phyloP scores from a whole-genome alignment of 2,797 vertebrate genomes.

The Sebastes matsubarae region DNA sequence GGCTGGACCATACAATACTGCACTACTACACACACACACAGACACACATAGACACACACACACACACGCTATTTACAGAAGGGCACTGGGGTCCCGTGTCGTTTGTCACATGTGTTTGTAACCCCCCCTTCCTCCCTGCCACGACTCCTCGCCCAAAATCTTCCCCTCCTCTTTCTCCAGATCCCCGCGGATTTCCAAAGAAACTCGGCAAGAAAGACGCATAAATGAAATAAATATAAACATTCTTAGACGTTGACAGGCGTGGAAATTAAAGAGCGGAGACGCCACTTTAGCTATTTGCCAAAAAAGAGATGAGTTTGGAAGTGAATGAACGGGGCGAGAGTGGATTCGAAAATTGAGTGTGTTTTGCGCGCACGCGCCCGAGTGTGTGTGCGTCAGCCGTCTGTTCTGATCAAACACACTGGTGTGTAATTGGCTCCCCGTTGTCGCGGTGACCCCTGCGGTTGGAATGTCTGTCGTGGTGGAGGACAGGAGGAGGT shows the following conservation, averaged over 20 bases:
- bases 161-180: slow-evolving; percentile 18
- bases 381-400: slow-evolving; percentile 33
- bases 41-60: slow-evolving; percentile 20
- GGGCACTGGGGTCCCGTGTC: slow-evolving; percentile 54
- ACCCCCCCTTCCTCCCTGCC: not conserved
- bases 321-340: slow-evolving; percentile 49
- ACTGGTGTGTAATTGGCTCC: slow-evolving; percentile 83
- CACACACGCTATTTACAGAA: slow-evolving; percentile 59
- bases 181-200: slow-evolving; percentile 67
- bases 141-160: slow-evolving; percentile 33
- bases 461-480: slow-evolving; percentile 76
- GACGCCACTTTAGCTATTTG: slow-evolving; percentile 68
- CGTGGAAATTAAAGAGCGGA: slow-evolving; percentile 77
- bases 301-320: slow-evolving; percentile 61
- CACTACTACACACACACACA: slow-evolving; percentile 11
- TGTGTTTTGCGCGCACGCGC: slow-evolving; percentile 5
- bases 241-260: slow-evolving; percentile 71
- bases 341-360: slow-evolving; percentile 27
- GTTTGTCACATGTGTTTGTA: slow-evolving; percentile 58
- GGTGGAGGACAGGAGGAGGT: slow-evolving; percentile 78
- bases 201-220: slow-evolving; percentile 54
- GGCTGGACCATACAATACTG: slow-evolving; percentile 57
- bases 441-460: slow-evolving; percentile 77
- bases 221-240: slow-evolving; percentile 70
- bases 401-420: slow-evolving; percentile 82